Evolutionary conservation across 2,797 vertebrate species (phyloP).

Genomic region (Danio tinwini): DNA sequence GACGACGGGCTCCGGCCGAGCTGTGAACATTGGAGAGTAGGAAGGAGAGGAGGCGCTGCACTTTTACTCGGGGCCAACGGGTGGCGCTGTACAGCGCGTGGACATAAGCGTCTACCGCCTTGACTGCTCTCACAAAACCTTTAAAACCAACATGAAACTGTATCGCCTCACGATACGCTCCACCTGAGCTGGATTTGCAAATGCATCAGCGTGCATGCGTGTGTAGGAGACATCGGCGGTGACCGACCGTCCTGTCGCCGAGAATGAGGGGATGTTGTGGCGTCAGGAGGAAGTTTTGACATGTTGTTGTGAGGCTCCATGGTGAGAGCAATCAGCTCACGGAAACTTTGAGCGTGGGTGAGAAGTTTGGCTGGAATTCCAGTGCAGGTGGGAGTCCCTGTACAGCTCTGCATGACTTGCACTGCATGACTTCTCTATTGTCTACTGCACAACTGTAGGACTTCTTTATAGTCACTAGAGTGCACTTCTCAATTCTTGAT

Average conservation of each 20-base stretch:
- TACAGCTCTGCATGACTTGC: slow-evolving; percentile 25
- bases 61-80: slow-evolving; percentile 68
- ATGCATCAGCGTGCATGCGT: background rate
- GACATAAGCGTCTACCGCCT: slow-evolving; percentile 22
- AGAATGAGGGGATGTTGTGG: background rate
- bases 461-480: background rate
- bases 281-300: slow-evolving; percentile 37
- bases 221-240: background rate
- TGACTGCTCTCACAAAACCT: background rate
- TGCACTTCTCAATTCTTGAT: background rate
- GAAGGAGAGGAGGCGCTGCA: slow-evolving; percentile 72
- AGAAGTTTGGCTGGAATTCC: slow-evolving; percentile 41
- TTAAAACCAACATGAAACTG: background rate
- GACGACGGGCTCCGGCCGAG: slow-evolving; percentile 74
- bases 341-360: slow-evolving; percentile 52
- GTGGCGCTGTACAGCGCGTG: slow-evolving; percentile 72
- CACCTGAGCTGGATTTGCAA: background rate
- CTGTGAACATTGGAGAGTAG: slow-evolving; percentile 73
- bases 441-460: background rate
- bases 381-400: slow-evolving; percentile 45
- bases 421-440: slow-evolving; percentile 8
- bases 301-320: slow-evolving; percentile 33
- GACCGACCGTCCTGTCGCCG: background rate
- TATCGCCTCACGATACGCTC: background rate
- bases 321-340: slow-evolving; percentile 31